These are phyloP conservation scores for Petrocephalus schoutedeni DNA, from an alignment of 2,797 vertebrate species.

Conservation along the genomic window DNA sequence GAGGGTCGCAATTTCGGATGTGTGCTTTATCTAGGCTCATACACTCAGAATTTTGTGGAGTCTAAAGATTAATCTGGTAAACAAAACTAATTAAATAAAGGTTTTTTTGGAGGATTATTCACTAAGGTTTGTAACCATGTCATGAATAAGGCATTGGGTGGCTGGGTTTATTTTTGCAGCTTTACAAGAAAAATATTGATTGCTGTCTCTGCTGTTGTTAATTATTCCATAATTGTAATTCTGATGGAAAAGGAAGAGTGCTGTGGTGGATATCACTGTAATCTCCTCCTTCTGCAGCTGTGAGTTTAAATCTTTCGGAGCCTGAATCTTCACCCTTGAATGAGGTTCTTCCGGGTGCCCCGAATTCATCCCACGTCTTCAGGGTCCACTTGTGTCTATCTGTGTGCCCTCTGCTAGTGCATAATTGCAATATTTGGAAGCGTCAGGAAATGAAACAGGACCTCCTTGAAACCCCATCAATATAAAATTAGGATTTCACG, in stretches of 20 bases:
- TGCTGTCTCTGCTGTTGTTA: neutral
- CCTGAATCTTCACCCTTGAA: neutral
- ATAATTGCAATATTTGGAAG: neutral
- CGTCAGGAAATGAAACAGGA: neutral
- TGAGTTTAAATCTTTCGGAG: neutral
- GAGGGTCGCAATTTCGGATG: neutral
- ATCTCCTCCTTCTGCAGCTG: neutral
- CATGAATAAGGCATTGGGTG: neutral
- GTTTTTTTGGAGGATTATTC: neutral
- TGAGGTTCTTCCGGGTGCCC: neutral
- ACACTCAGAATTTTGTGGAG: neutral
- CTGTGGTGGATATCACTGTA: neutral
- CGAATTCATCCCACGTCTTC: neutral
- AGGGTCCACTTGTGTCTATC: neutral
- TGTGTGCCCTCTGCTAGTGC: neutral
- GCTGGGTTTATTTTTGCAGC: neutral
- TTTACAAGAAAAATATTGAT: neutral
- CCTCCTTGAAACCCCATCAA: neutral
- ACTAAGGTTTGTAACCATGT: neutral
- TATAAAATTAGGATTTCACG: neutral
- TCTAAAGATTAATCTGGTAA: neutral
- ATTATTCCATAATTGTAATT: slow-evolving; percentile 3
- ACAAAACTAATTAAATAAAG: neutral
- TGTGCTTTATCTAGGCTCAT: neutral
- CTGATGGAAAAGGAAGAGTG: neutral